A percentile compares a stretch with the other conserved stretches of the same genome.
Conservation (phyloP, 1,140 invertebrate species). For the Megalonaias nervosa region DNA sequence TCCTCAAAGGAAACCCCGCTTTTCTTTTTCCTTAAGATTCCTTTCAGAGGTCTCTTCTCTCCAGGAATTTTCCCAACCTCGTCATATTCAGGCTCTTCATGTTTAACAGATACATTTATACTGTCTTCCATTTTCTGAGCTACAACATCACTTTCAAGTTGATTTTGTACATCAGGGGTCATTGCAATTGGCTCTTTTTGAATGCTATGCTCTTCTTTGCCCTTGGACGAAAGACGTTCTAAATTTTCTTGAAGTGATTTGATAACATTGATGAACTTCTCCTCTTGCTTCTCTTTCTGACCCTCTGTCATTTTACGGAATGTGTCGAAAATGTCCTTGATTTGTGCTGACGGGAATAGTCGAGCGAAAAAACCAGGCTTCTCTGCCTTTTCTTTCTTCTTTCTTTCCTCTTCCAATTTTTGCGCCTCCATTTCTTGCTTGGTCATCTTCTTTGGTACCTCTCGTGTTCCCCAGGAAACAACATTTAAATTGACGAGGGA, state of each 20-base stretch:
- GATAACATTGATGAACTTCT: neutral
- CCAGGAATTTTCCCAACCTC: no score
- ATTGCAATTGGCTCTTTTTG: no score
- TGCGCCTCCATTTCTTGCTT: conserved; percentile 56
- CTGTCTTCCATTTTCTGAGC: no score
- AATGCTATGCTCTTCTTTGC: no score
- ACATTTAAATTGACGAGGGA: conserved; percentile 64
- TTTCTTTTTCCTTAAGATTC: no score
- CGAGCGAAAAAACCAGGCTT: conserved; percentile 40
- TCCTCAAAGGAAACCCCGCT: neutral
- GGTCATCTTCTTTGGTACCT: conserved; percentile 69
- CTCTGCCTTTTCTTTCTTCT: conserved; percentile 52
- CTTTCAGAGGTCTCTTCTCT: no score
- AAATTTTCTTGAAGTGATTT: conserved; percentile 4
- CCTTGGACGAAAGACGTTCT: neutral
- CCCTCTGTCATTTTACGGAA: conserved; percentile 76
- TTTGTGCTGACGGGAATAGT: conserved; percentile 82
- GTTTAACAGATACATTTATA: no score
- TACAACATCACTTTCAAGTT: no score
- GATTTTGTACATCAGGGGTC: no score
- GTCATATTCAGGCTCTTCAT: no score
- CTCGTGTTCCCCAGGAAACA: conserved; percentile 67
- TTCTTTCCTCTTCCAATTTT: conserved; percentile 45
- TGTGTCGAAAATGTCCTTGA: conserved; percentile 79
- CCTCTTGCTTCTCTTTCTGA: conserved; percentile 40